Evolutionary conservation across 1,140 invertebrate species (phyloP).

Genomic region (Drosophila murphyi): DNA sequence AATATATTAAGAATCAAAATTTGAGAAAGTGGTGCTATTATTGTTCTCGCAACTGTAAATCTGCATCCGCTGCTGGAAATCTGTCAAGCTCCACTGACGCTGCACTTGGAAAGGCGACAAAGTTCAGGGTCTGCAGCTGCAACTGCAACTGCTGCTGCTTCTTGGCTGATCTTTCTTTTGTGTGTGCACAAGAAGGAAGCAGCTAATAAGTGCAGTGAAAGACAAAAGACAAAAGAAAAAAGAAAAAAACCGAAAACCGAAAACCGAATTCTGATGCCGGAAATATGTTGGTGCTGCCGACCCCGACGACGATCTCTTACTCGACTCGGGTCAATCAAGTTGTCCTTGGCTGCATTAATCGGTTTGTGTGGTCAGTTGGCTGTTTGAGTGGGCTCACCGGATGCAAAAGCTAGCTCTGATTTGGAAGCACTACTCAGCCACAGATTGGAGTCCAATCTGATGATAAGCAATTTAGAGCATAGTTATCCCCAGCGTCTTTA

Average conservation of each 20-base stretch:
- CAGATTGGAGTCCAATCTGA: not conserved
- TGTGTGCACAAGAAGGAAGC: conserved; percentile 58
- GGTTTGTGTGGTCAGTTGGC: conserved; percentile 45
- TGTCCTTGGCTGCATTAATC: conserved; percentile 53
- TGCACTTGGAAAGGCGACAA: conserved; percentile 62
- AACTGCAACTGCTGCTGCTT: conserved; percentile 45
- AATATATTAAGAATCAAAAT: no score
- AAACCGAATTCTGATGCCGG: conserved; percentile 44
- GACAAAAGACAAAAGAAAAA: conserved; percentile 49
- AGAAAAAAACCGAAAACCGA: conserved; percentile 7
- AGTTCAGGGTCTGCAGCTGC: conserved; percentile 72
- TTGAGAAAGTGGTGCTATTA: no score
- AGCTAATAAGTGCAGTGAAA: conserved; percentile 67
- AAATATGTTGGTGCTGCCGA: conserved; percentile 66
- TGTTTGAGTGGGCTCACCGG: conserved; percentile 33
- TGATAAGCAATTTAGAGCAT: no score
- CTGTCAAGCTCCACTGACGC: conserved; percentile 37
- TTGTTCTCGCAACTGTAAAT: not conserved
- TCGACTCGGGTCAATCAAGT: conserved; percentile 49
- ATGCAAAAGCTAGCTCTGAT: conserved; percentile 10
- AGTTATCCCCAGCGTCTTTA: no score
- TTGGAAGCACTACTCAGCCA: not conserved
- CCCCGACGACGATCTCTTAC: conserved; percentile 9
- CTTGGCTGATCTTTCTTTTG: conserved; percentile 49
- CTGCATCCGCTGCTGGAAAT: conserved; percentile 24